Conservation (phyloP, 2,113 vertebrate species). For the Myanophis thanlyinensis region DNA sequence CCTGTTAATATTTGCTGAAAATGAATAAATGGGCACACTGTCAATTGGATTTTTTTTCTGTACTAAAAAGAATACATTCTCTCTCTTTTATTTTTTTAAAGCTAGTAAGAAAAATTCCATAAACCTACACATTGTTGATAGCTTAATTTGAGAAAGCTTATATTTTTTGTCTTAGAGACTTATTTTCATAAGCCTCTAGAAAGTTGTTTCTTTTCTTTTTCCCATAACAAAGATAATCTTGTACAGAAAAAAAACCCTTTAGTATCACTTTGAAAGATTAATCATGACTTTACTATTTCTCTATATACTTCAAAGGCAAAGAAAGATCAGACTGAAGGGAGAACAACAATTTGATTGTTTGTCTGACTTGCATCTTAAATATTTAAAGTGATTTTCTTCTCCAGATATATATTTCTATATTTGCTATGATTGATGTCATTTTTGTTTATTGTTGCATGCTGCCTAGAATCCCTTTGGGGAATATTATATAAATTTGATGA, state of each 20-base stretch:
- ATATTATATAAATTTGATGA: background rate
- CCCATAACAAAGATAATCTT: background rate
- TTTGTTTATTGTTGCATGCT: background rate
- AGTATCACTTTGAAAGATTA: background rate
- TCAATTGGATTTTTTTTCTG: conserved; percentile 22
- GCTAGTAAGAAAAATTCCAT: conserved; percentile 40
- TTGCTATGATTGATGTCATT: background rate
- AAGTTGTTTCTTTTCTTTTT: background rate
- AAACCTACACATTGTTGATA: conserved; percentile 31
- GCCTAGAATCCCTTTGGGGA: background rate
- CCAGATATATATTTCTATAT: background rate
- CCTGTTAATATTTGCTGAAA: conserved; percentile 57
- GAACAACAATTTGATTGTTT: background rate
- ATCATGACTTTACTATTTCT: background rate
- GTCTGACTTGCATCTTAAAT: background rate
- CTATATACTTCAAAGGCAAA: background rate
- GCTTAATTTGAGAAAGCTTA: conserved; percentile 35
- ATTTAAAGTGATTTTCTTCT: background rate
- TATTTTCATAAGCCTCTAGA: background rate
- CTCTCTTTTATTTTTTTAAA: conserved; percentile 14
- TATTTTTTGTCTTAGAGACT: conserved; percentile 25
- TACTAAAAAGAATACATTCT: background rate
- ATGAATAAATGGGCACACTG: conserved; percentile 41
- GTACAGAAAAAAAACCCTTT: background rate
- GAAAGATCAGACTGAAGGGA: background rate